phyloP scores from a whole-genome alignment of 2,797 vertebrate species.

The Ataeniobius toweri region DNA sequence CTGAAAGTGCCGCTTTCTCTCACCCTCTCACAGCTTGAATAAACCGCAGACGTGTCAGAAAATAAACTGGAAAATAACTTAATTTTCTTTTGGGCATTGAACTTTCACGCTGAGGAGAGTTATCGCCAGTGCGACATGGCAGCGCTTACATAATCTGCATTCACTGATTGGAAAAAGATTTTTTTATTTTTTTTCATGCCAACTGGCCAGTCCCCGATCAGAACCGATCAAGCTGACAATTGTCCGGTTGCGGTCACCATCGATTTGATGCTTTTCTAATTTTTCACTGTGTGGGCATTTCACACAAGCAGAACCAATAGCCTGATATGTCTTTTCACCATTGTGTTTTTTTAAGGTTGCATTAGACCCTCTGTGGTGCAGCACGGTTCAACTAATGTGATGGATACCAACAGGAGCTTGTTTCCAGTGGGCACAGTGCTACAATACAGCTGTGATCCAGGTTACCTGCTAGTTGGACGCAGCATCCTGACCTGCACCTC shows the following conservation, averaged over 20 bases:
- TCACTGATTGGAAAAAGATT: neutral
- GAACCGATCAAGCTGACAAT: neutral
- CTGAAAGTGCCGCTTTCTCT: neutral
- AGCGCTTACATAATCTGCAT: neutral
- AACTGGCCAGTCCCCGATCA: neutral
- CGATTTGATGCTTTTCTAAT: neutral
- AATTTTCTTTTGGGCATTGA: neutral
- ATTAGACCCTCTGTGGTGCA: constrained; percentile 70
- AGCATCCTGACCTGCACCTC: constrained; percentile 71
- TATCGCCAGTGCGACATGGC: neutral
- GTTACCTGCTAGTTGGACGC: constrained; percentile 74
- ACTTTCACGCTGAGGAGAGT: neutral
- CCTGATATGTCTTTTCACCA: neutral
- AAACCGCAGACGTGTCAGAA: neutral
- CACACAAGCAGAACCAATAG: neutral
- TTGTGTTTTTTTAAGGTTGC: constrained; percentile 55
- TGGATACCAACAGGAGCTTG: constrained; percentile 73
- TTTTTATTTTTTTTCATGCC: neutral
- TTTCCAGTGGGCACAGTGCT: constrained; percentile 76
- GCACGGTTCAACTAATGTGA: constrained; percentile 73
- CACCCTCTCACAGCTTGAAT: neutral
- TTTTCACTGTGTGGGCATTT: neutral
- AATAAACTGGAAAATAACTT: neutral
- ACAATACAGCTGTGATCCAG: constrained; percentile 77
- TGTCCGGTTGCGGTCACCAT: neutral